Percentiles rank a stretch among this genome's conserved stretches.
These are phyloP conservation scores for Drosophila yooni DNA, from an alignment of 2,888 invertebrate species.

Conservation along the genomic window DNA sequence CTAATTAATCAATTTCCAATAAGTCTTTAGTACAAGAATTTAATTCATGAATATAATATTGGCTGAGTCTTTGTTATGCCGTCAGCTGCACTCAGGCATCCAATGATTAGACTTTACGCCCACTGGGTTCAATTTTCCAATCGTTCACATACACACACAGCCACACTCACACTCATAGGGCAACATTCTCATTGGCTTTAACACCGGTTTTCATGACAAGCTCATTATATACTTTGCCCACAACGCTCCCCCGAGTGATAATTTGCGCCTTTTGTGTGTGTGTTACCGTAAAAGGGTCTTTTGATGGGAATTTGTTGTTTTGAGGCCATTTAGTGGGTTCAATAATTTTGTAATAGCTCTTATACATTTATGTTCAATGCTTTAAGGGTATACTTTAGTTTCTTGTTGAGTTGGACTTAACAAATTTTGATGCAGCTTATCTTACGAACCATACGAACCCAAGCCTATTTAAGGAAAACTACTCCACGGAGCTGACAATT, in stretches of 20 bases:
- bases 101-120: conserved; percentile 1
- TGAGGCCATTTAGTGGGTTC: conserved; percentile 57
- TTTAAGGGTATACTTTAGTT: not conserved
- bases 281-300: conserved; percentile 12
- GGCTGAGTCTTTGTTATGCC: conserved; percentile 19
- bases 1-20: conserved; percentile 13
- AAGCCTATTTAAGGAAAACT: not conserved
- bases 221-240: conserved; percentile 75
- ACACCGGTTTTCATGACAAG: conserved; percentile 45
- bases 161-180: conserved; percentile 50
- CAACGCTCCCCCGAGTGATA: conserved; percentile 71
- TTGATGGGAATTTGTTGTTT: conserved; percentile 19
- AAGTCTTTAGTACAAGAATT: conserved; percentile 3
- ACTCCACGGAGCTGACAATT: not conserved
- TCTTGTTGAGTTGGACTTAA: not conserved
- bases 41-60: conserved; percentile 34
- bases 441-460: not conserved
- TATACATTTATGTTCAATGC: not conserved
- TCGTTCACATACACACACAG: conserved; percentile 29
- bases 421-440: not conserved
- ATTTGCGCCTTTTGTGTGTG: conserved; percentile 48
- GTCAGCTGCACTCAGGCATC: conserved; percentile 24
- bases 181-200: conserved; percentile 21
- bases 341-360: conserved; percentile 44
- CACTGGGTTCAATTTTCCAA: conserved; percentile 4